Conservation (phyloP, 2,888 invertebrate genomes). For the Oasisia sp. region DNA sequence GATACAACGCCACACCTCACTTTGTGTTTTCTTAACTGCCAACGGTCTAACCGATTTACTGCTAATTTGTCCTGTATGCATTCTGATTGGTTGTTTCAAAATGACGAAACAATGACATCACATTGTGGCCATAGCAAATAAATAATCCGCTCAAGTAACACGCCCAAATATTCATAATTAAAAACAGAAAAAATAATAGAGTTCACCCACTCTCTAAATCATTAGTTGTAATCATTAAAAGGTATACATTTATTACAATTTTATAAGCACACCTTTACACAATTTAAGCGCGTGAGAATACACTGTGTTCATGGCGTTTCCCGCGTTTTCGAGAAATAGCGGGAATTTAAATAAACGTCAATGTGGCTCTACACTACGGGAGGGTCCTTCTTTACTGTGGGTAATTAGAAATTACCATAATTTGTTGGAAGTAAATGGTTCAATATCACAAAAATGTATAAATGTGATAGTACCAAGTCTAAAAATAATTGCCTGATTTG, state of each 20-base stretch:
- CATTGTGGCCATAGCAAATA: neutral
- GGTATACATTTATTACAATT: neutral
- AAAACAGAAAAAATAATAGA: neutral
- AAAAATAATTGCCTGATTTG: too few species aligned
- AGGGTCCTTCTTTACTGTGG: neutral
- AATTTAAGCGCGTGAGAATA: neutral
- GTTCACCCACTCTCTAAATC: neutral
- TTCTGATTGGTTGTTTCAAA: constrained; percentile 13
- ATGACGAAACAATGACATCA: constrained; percentile 9
- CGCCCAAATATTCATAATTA: neutral
- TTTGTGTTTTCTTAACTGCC: neutral
- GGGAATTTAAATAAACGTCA: neutral
- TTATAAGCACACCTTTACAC: neutral
- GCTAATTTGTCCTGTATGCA: neutral
- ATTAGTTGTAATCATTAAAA: neutral
- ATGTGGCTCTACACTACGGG: neutral
- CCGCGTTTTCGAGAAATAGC: neutral
- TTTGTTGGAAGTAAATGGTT: too few species aligned
- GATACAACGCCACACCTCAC: constrained; percentile 5
- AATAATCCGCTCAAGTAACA: neutral
- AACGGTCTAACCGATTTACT: constrained; percentile 17
- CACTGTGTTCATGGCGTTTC: neutral
- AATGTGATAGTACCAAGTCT: too few species aligned
- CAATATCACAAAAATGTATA: too few species aligned
- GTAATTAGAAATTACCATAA: neutral